Evolutionary conservation across 2,888 invertebrate genomes (phyloP).

Genomic region (Stramonita haemastoma): DNA sequence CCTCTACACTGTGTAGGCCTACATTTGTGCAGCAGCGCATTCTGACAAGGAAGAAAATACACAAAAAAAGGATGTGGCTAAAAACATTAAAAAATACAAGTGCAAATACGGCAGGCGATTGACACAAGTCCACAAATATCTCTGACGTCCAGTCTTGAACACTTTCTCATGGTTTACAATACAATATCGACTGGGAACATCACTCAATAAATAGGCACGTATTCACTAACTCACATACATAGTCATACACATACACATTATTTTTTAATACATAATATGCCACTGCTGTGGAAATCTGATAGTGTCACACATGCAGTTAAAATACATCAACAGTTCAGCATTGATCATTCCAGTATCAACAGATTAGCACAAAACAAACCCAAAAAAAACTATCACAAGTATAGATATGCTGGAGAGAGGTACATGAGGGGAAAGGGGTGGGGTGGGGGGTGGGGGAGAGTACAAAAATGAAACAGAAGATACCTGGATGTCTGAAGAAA

Average conservation of each 20-base stretch:
- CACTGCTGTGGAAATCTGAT: not conserved
- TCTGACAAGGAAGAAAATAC: not conserved
- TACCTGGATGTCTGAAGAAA: too few relatives aligned
- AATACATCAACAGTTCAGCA: not conserved
- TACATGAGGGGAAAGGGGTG: not conserved
- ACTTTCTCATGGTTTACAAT: not conserved
- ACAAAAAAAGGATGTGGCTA: too few relatives aligned
- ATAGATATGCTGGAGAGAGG: not conserved
- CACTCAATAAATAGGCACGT: slow-evolving; percentile 21
- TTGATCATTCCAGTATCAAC: not conserved
- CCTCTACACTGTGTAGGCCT: not conserved
- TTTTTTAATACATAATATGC: not conserved
- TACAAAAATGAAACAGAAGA: not conserved
- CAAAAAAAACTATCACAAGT: not conserved
- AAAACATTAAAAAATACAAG: not conserved
- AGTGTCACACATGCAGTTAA: not conserved
- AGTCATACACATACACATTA: too few relatives aligned
- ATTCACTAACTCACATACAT: not conserved
- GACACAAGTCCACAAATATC: not conserved
- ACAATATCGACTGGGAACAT: not conserved
- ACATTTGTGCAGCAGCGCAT: too few relatives aligned
- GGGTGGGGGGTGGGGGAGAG: not conserved
- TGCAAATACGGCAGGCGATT: not conserved
- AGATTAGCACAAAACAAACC: not conserved
- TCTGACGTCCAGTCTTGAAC: not conserved